These are phyloP conservation scores for Drosophila leonis DNA, from an alignment of 2,888 invertebrate genomes.

Conservation along the genomic window DNA sequence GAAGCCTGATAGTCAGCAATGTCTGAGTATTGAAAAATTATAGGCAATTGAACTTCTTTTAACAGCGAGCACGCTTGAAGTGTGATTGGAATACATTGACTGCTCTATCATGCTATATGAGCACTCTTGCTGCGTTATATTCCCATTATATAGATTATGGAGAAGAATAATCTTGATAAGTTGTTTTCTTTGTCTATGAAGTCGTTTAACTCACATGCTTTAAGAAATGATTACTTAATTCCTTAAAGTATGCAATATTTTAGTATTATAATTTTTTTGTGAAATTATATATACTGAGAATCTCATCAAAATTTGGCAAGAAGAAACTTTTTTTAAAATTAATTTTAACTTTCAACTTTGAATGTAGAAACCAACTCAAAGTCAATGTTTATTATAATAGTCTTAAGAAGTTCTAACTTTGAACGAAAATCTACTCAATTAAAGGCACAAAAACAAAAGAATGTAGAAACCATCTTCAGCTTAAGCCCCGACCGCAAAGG, in stretches of 20 bases:
- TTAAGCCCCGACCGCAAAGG: not conserved
- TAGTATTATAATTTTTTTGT: not conserved
- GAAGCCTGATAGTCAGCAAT: not conserved
- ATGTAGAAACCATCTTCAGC: no score
- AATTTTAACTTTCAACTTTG: no score
- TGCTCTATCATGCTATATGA: not conserved
- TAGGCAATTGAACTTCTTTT: not conserved
- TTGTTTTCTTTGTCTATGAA: no score
- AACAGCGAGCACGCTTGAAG: not conserved
- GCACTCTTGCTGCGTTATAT: not conserved
- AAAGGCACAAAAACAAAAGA: no score
- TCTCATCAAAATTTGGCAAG: no score
- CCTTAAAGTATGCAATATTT: constrained; percentile 26
- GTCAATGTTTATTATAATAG: no score
- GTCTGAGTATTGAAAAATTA: not conserved
- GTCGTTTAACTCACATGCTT: not conserved
- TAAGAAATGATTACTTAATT: not conserved
- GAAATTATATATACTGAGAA: no score
- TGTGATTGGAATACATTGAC: not conserved
- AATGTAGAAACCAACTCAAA: no score
- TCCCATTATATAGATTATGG: not conserved
- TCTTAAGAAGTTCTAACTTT: no score
- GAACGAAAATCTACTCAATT: no score
- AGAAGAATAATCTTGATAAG: not conserved
- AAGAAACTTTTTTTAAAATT: no score